These are phyloP conservation scores for Neoitamus cyanurus DNA, from an alignment of 2,888 invertebrate genomes.

Conservation along the genomic window DNA sequence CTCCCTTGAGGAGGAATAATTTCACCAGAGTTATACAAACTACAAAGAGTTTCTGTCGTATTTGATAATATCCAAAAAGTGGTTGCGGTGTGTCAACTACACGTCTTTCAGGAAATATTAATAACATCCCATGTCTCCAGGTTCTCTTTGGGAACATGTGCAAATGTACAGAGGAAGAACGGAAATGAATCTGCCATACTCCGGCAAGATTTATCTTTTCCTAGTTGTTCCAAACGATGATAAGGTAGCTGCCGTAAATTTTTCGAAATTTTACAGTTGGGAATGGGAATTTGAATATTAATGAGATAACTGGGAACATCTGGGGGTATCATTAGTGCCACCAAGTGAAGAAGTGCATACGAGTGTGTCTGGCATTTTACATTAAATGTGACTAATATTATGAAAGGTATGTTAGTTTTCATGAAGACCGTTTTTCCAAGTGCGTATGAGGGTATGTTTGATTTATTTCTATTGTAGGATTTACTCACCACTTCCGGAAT, in stretches of 20 bases:
- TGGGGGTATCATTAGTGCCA: not conserved
- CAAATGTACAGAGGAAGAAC: not conserved
- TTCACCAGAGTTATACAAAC: not conserved
- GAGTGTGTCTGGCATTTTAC: not conserved
- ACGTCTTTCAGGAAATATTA: not conserved
- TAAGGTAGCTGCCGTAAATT: not conserved
- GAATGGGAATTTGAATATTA: not conserved
- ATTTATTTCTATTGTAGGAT: no score
- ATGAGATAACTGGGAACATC: not conserved
- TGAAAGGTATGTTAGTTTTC: no score
- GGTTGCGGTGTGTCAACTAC: not conserved
- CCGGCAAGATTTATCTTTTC: not conserved
- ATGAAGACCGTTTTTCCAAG: no score
- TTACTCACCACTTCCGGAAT: no score
- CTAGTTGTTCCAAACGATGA: not conserved
- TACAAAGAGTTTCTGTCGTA: not conserved
- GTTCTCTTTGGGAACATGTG: not conserved
- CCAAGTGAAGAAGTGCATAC: not conserved
- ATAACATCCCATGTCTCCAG: not conserved
- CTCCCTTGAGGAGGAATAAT: not conserved
- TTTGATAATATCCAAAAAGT: not conserved
- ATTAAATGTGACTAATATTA: not conserved
- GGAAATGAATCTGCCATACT: not conserved
- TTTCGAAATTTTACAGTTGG: not conserved
- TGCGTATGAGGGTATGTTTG: no score